phyloP scores from a whole-genome alignment of 2,113 vertebrate species.

The Gavia stellata region DNA sequence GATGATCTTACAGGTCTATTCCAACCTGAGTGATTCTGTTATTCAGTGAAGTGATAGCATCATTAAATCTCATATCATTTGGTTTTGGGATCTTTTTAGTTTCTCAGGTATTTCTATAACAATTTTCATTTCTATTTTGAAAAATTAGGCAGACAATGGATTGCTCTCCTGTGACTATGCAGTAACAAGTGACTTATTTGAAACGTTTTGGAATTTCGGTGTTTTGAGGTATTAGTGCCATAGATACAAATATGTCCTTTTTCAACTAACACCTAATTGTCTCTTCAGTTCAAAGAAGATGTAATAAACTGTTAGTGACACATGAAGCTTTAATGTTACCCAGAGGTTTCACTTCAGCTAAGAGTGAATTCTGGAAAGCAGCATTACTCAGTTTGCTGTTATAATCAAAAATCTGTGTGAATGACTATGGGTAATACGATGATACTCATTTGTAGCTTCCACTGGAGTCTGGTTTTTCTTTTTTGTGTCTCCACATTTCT shows the following conservation, averaged over 20 bases:
- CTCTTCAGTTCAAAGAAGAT: neutral
- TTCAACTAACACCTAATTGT: neutral
- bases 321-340: neutral
- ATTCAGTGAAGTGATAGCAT: neutral
- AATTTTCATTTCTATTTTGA: neutral
- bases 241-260: neutral
- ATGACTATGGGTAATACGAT: neutral
- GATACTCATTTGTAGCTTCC: neutral
- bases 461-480: neutral
- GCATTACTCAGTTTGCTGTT: neutral
- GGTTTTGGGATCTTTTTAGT: neutral
- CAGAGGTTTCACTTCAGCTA: neutral
- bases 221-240: neutral
- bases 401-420: neutral
- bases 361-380: neutral
- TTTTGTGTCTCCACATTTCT: neutral
- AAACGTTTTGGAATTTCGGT: neutral
- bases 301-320: neutral
- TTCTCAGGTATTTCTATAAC: neutral
- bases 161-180: neutral
- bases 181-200: neutral
- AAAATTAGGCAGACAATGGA: neutral
- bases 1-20: no score
- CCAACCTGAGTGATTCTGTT: no score
- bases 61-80: neutral